Conservation (phyloP, 2,888 invertebrate species). For the Isotomurus palustris region DNA sequence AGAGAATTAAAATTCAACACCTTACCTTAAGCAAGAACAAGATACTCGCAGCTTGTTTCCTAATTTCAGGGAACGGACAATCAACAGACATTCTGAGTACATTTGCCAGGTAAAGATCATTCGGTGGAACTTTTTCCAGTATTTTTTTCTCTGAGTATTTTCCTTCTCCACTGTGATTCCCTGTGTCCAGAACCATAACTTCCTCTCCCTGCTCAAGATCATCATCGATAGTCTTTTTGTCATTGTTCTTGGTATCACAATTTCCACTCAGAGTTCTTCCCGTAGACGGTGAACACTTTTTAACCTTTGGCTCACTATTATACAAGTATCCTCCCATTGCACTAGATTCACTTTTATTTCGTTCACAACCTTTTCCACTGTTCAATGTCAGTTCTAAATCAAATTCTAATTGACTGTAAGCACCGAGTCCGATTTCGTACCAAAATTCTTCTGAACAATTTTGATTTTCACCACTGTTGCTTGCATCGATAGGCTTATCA, state of each 20-base stretch:
- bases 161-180: neutral
- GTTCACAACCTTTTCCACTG: neutral
- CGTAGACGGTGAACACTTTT: neutral
- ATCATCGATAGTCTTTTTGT: no score
- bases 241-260: neutral
- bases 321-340: constrained; percentile 17
- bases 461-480: neutral
- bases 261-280: neutral
- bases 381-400: constrained; percentile 22
- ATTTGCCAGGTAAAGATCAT: constrained; percentile 55
- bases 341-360: neutral
- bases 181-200: neutral
- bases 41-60: constrained; percentile 58
- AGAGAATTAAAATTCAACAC: constrained; percentile 8
- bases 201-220: neutral
- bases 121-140: no score
- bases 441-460: constrained; percentile 18
- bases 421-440: constrained; percentile 25
- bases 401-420: constrained; percentile 24
- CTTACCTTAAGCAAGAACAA: constrained; percentile 59
- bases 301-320: neutral
- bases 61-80: constrained; percentile 60
- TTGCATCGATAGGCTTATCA: neutral
- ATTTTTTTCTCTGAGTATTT: neutral
- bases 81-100: constrained; percentile 58